phyloP scores from a whole-genome alignment of 2,888 invertebrate species.

The Schrankia costaestrigalis region DNA sequence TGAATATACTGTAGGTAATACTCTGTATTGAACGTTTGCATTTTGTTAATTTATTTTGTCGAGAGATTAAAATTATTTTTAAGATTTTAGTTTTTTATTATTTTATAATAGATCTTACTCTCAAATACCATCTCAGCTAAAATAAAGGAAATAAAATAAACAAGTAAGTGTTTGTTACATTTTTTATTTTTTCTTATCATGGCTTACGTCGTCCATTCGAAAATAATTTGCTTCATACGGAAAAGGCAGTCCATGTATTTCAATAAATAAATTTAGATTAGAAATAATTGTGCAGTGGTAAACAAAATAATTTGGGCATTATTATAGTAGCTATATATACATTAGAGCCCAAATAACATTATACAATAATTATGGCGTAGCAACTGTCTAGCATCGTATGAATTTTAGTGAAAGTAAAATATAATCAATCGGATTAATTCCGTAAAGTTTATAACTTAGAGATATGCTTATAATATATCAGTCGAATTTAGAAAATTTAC shows the following conservation, averaged over 20 bases:
- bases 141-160: slow-evolving; percentile 23
- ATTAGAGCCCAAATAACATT: slow-evolving; percentile 47
- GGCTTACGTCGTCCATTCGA: slow-evolving; percentile 76
- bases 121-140: neutral
- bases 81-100: slow-evolving; percentile 46
- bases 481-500: slow-evolving; percentile 64
- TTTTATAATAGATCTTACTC: too few relatives aligned
- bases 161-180: slow-evolving; percentile 28
- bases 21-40: slow-evolving; percentile 58
- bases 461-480: slow-evolving; percentile 73
- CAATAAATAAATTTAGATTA: slow-evolving; percentile 64
- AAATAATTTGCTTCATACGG: slow-evolving; percentile 62
- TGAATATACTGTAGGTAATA: slow-evolving; percentile 57
- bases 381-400: slow-evolving; percentile 25
- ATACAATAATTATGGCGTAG: slow-evolving; percentile 45
- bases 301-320: slow-evolving; percentile 48
- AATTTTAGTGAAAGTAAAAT: slow-evolving; percentile 15
- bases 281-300: slow-evolving; percentile 45
- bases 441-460: slow-evolving; percentile 39
- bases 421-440: slow-evolving; percentile 22
- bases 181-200: slow-evolving; percentile 57
- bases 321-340: slow-evolving; percentile 64
- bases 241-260: slow-evolving; percentile 72
- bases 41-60: slow-evolving; percentile 78
- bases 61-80: slow-evolving; percentile 76